These are phyloP conservation scores for Eupleurogrammus muticus DNA, from an alignment of 2,797 vertebrate genomes.

Conservation along the genomic window DNA sequence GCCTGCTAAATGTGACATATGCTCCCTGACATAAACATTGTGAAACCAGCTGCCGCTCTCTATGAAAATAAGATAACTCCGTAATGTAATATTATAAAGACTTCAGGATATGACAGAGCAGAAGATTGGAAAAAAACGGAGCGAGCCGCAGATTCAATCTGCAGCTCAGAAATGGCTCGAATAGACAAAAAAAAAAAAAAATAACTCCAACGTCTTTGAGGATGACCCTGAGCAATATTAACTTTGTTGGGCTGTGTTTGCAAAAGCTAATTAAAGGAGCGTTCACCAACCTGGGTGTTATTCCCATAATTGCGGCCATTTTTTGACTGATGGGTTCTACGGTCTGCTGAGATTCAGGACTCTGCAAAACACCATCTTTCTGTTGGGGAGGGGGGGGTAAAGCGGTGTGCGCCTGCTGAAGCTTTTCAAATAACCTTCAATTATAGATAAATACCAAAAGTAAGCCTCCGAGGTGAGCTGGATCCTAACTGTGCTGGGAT, in stretches of 20 bases:
- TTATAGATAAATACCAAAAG: not conserved
- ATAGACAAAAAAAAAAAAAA: slow-evolving; percentile 7
- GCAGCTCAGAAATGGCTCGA: slow-evolving; percentile 1
- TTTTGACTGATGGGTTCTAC: not conserved
- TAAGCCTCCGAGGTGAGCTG: not conserved
- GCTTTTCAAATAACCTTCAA: not conserved
- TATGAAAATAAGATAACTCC: slow-evolving; percentile 13
- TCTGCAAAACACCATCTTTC: not conserved
- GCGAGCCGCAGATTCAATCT: slow-evolving; percentile 15
- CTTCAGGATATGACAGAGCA: slow-evolving; percentile 16
- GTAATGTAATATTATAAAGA: slow-evolving; percentile 12
- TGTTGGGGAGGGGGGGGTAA: not conserved
- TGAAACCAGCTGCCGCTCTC: slow-evolving; percentile 36
- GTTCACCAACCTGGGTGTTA: not conserved
- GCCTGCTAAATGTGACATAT: slow-evolving; percentile 21
- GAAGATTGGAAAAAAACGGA: slow-evolving; percentile 10
- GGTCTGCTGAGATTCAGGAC: not conserved
- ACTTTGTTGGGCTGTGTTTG: not conserved
- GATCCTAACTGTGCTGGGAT: not conserved
- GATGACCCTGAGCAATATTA: not conserved
- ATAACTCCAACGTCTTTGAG: not conserved
- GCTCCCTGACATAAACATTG: slow-evolving; percentile 29
- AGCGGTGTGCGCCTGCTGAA: not conserved
- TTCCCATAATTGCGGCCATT: not conserved
- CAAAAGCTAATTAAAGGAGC: slow-evolving; percentile 5